A percentile compares a stretch with the other conserved stretches of the same genome.
phyloP scores from a whole-genome alignment of 2,888 invertebrate species.

The Apodemia duryi region DNA sequence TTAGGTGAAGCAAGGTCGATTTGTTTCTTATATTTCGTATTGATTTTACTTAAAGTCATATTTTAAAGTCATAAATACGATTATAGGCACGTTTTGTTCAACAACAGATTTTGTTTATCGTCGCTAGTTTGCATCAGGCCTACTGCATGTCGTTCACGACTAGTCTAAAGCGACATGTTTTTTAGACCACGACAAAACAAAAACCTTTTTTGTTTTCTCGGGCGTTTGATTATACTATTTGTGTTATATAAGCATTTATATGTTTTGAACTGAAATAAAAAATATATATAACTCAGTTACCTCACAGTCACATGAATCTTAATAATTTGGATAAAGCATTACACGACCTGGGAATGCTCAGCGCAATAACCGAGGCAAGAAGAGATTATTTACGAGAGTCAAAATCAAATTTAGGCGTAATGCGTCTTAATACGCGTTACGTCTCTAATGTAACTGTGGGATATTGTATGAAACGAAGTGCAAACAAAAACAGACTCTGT shows the following conservation, averaged over 20 bases:
- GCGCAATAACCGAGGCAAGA: conserved; percentile 78
- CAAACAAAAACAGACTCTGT: conserved; percentile 78
- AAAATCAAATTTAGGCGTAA: conserved; percentile 64
- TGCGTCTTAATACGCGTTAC: conserved; percentile 80
- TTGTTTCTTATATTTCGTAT: no score
- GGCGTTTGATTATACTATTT: no score
- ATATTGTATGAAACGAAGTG: conserved; percentile 75
- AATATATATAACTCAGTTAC: conserved; percentile 15
- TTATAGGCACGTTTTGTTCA: background rate
- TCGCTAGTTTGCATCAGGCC: background rate
- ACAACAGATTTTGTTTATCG: background rate
- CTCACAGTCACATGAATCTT: conserved; percentile 67
- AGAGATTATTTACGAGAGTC: conserved; percentile 78
- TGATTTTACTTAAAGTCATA: no score
- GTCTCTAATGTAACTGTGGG: conserved; percentile 82
- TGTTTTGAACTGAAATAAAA: background rate
- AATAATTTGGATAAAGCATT: conserved; percentile 79
- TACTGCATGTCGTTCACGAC: background rate
- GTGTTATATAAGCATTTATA: no score
- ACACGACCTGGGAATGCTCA: conserved; percentile 81
- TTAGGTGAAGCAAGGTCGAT: no score
- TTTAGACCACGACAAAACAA: no score
- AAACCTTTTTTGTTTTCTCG: background rate
- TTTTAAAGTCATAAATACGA: no score
- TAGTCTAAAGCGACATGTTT: no score